phyloP scores from a whole-genome alignment of 64 coral and sea anemone species.

The Anthopleura sola region DNA sequence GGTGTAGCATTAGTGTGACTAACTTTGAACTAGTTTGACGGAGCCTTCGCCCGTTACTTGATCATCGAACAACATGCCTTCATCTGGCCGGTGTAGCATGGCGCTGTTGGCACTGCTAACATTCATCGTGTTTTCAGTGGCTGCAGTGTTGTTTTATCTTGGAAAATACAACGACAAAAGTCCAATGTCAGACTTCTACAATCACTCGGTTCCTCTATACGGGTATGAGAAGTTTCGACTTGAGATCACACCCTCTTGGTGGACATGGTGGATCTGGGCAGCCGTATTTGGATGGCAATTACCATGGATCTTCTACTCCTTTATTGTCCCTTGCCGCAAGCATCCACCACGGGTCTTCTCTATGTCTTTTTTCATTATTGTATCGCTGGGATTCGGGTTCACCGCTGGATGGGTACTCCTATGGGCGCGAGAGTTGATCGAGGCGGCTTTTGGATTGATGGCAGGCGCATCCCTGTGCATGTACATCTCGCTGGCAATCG shows the following conservation, averaged over 20 bases:
- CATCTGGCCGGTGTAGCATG: not conserved
- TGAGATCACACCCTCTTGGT: slow-evolving; percentile 71
- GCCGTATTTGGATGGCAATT: slow-evolving; percentile 79
- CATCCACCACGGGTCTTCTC: slow-evolving; percentile 57
- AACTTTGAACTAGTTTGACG: not conserved
- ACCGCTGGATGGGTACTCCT: slow-evolving; percentile 77
- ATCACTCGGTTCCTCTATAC: slow-evolving; percentile 46
- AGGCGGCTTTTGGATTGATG: slow-evolving; percentile 64
- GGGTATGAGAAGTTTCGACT: slow-evolving; percentile 60
- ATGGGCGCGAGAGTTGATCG: slow-evolving; percentile 73
- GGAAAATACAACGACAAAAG: slow-evolving; percentile 65
- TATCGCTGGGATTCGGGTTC: slow-evolving; percentile 64
- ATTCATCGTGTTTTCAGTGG: slow-evolving; percentile 61
- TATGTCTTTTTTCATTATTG: slow-evolving; percentile 70
- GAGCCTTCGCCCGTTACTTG: not conserved
- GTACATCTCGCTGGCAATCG: slow-evolving; percentile 49
- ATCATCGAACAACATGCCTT: not conserved
- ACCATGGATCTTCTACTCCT: slow-evolving; percentile 64
- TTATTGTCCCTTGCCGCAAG: slow-evolving; percentile 59
- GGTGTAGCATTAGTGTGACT: not conserved
- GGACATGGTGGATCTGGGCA: slow-evolving; percentile 88
- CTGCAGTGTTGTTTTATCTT: slow-evolving; percentile 79
- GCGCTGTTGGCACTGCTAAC: slow-evolving; percentile 4
- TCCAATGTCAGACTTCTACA: slow-evolving; percentile 57
- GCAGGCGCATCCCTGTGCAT: slow-evolving; percentile 37